phyloP scores from a whole-genome alignment of 2,113 vertebrate species.

The Galemys pyrenaicus region DNA sequence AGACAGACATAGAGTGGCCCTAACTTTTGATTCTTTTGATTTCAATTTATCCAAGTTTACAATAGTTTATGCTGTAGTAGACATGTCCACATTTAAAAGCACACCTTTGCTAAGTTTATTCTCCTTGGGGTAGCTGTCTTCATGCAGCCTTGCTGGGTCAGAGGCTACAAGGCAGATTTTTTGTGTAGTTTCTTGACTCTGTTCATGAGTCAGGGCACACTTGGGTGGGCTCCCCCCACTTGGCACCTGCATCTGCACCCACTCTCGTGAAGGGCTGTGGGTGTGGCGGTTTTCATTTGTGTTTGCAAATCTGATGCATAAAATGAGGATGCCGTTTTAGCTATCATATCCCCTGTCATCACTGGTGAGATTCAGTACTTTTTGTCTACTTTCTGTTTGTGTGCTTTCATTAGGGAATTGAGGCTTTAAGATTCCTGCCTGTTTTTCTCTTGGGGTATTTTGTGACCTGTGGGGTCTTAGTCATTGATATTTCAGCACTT shows the following conservation, averaged over 20 bases:
- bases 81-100: not conserved
- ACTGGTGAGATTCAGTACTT: not conserved
- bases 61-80: not conserved
- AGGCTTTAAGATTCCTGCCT: not conserved
- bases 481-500: not conserved
- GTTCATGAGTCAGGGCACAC: too few species aligned
- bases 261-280: not conserved
- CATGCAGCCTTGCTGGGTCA: not conserved
- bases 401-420: not conserved
- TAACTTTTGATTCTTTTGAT: not conserved
- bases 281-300: not conserved
- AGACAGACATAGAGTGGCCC: not conserved
- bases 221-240: too few species aligned
- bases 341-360: not conserved
- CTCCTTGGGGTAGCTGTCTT: not conserved
- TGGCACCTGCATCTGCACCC: fast-evolving
- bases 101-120: not conserved
- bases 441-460: not conserved
- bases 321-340: not conserved
- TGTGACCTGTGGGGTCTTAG: not conserved
- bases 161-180: not conserved
- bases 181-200: not conserved
- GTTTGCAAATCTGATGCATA: not conserved
- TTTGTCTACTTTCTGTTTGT: not conserved
- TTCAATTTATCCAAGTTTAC: not conserved